Conservation (phyloP, 2,797 vertebrate species). For the Coilia nasus region DNA sequence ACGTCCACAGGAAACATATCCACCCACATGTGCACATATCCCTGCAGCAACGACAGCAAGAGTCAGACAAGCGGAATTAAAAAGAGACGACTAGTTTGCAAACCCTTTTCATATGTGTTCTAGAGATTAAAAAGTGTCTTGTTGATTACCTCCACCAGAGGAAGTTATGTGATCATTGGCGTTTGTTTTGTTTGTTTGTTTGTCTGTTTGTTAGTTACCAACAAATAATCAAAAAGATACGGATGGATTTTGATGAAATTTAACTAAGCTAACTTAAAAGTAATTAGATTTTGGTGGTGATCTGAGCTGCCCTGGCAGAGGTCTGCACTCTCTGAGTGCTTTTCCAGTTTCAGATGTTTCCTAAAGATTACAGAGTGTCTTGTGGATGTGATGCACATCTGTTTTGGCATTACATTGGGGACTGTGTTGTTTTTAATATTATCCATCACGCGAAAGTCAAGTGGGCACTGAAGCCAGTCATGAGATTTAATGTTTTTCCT, state of each 20-base stretch:
- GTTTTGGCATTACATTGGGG: not conserved
- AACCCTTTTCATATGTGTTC: not conserved
- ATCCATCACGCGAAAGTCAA: not conserved
- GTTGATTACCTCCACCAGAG: too few relatives aligned
- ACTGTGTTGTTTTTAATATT: not conserved
- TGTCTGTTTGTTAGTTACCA: too few relatives aligned
- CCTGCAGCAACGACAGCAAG: slow-evolving; percentile 67
- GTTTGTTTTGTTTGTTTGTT: too few relatives aligned
- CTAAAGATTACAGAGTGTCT: not conserved
- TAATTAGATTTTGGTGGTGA: too few relatives aligned
- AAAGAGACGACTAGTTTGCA: not conserved
- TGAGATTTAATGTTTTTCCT: not conserved
- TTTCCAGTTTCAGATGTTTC: too few relatives aligned
- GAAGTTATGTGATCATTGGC: too few relatives aligned
- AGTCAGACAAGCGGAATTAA: not conserved
- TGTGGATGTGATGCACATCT: not conserved
- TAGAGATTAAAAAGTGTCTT: not conserved
- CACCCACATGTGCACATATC: slow-evolving; percentile 93
- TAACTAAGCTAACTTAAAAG: too few relatives aligned
- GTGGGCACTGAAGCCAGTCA: not conserved
- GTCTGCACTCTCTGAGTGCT: too few relatives aligned
- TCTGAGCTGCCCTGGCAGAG: too few relatives aligned
- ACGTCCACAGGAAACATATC: slow-evolving; percentile 92
- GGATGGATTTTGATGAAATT: too few relatives aligned
- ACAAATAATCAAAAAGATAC: too few relatives aligned